These are phyloP conservation scores for Lepidostoma basale DNA, from an alignment of 1,140 invertebrate species.

Conservation along the genomic window DNA sequence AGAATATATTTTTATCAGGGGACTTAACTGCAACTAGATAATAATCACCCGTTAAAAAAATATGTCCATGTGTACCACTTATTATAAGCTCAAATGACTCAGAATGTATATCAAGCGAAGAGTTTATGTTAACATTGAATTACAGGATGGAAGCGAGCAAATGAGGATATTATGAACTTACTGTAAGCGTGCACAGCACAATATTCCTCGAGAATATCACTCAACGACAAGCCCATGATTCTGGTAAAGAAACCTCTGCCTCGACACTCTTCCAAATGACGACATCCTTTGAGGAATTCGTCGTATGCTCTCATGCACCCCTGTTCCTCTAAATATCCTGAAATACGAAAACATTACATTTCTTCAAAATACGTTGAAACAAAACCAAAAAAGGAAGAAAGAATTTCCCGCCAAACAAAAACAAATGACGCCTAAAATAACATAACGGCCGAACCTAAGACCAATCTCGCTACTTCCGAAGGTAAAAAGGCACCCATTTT, in stretches of 20 bases:
- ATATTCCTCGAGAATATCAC: slow-evolving; percentile 39
- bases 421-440: slow-evolving; percentile 28
- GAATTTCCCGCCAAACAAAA: slow-evolving; percentile 34
- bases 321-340: slow-evolving; percentile 40
- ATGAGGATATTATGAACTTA: too few relatives aligned
- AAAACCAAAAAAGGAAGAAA: slow-evolving; percentile 15
- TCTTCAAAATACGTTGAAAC: not conserved
- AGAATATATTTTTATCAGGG: too few relatives aligned
- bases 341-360: slow-evolving; percentile 15
- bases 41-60: too few relatives aligned
- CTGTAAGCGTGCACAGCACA: slow-evolving; percentile 33
- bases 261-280: slow-evolving; percentile 40
- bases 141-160: not conserved
- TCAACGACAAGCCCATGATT: slow-evolving; percentile 36
- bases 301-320: slow-evolving; percentile 33
- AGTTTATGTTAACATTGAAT: too few relatives aligned
- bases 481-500: slow-evolving; percentile 34
- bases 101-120: too few relatives aligned
- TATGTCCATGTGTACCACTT: too few relatives aligned
- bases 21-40: too few relatives aligned
- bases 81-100: too few relatives aligned
- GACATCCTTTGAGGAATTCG: slow-evolving; percentile 35
- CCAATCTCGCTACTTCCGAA: slow-evolving; percentile 28
- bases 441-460: slow-evolving; percentile 31
- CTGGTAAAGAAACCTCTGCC: slow-evolving; percentile 37